Percentiles rank a stretch among this genome's conserved stretches.
These are phyloP conservation scores for Dolichopus griseipennis DNA, from an alignment of 2,888 invertebrate genomes.

Conservation along the genomic window DNA sequence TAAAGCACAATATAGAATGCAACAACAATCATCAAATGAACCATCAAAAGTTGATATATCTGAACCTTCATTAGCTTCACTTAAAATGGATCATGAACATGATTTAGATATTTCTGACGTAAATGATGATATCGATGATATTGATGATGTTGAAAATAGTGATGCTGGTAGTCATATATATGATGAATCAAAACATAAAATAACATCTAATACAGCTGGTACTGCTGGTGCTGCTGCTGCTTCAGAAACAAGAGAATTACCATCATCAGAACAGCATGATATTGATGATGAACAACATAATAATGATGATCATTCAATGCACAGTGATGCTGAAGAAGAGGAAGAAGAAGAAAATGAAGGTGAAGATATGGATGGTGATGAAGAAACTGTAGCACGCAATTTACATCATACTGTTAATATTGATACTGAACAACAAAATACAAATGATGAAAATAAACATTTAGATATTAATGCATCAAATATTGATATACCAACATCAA, in stretches of 20 bases:
- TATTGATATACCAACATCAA: background rate
- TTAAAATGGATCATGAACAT: constrained; percentile 33
- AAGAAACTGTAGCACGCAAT: constrained; percentile 5
- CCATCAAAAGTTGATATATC: constrained; percentile 15
- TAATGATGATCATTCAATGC: constrained; percentile 14
- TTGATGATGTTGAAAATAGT: background rate
- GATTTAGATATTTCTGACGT: constrained; percentile 22
- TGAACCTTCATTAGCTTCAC: constrained; percentile 36
- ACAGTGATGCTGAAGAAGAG: background rate
- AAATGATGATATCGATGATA: constrained; percentile 11
- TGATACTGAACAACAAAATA: constrained; percentile 20
- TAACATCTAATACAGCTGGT: background rate
- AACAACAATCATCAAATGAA: constrained; percentile 24
- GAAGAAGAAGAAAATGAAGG: constrained; percentile 17
- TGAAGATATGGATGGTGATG: constrained; percentile 14
- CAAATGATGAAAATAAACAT: constrained; percentile 12
- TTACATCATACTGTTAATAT: constrained; percentile 16
- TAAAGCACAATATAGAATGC: constrained; percentile 26
- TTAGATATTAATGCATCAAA: background rate
- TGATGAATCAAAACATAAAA: background rate
- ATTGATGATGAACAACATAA: constrained; percentile 10
- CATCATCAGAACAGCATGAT: background rate
- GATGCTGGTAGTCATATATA: background rate
- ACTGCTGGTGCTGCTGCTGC: background rate
- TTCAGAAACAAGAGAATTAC: constrained; percentile 8